Evolutionary conservation across 2,113 vertebrate species (phyloP), one percentile per base, ranked within the genome.

Genomic region (Eudorcas thomsonii): DNA sequence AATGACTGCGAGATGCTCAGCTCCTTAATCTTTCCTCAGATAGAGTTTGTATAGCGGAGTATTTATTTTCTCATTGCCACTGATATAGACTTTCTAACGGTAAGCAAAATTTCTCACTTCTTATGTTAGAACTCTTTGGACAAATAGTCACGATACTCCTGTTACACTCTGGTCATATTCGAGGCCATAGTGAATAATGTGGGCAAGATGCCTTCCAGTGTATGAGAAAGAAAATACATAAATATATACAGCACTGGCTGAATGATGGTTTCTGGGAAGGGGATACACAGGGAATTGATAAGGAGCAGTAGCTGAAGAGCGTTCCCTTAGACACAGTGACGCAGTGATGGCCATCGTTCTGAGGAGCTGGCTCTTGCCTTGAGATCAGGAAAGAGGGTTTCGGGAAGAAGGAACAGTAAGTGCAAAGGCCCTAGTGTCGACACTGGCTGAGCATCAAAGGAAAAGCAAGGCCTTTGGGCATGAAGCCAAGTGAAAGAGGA

Each of bases 341-440:
- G 33, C 16, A 67, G 26, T 21, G 21, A 4, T 21, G 14, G 48
- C 21, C 52, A 13, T 14, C 0, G 0, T 19, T 71, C 19, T 0
- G 2, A 71, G 50, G 50, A 28, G 7, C 14, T 36, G 45, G 2
- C 6, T 43, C 91, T 21, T 48, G 36, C 45, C 12, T 0, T 45
- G 62, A 64, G n/a, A n/a, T 14, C 6, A 60, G 84, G 54, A 30
- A 88, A 60, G 25, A 64, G 16, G 16, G 9, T 28, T 39, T 64
- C 6, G 23, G 36, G 21, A 71, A 83, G 50, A 78, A 82, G 39
- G 23, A 25, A 54, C 0, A 71, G 17, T 33, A 6, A 62, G 50
- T 71, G 2, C 33, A 96, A 81, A 96, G 2, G 1, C 1, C 11
- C 30, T 60, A 62, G 26, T 54, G 11, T 14, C 21, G 26, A 23